Evolutionary conservation across 2,113 vertebrate genomes (phyloP), one percentile per base, ranked within the genome.

Genomic region (Petrocephalus microphthalmus): DNA sequence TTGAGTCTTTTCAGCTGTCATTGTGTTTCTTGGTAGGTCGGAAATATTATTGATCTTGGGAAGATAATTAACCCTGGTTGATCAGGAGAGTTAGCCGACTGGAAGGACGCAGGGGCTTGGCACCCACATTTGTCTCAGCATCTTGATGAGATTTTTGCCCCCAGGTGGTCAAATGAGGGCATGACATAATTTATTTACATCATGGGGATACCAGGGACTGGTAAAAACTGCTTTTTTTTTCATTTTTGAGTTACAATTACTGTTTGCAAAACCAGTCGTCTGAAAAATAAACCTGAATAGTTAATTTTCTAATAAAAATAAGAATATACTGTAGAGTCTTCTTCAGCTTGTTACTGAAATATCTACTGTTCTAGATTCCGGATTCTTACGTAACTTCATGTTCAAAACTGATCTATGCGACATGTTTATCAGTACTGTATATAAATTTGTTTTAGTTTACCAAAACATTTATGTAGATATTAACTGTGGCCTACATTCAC

Each of bases 51-150:
- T 83, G n/a, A 20, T 84, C 15, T 49, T 19, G 81, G 25, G 84
- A 85, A 85, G 25, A 54, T 56, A 85, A 85, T 85, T 85, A 56
- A 85, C 84, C 84, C 25, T 85, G 51, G 84, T 19, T 67, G 83
- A 84, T 84, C 83, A 84, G 49, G 45, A 52, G 83, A 84, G 83
- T 17, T 13, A 49, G 7, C n/a, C 11, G 13, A 84, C 83, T 84
- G 49, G 47, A 53, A 84, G 83, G 13, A n/a, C 15, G 13, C 13
- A 85, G 22, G 52, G 51, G 5, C 52, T 10, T 11, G 4, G 84
- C 5, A 54, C 84, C 52, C 52, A 56, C 29, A 56, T 51, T 52
- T 85, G 29, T 85, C 20, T 56, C 29, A n/a, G 49, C 52, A 6
- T 37, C 5, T 49, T 20, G 45, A 49, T 7, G 37, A n/a, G 81